Percentiles rank a stretch among this genome's conserved stretches.
Evolutionary conservation across 2,888 invertebrate genomes (phyloP).

Genomic region (Agrotis ipsilon): DNA sequence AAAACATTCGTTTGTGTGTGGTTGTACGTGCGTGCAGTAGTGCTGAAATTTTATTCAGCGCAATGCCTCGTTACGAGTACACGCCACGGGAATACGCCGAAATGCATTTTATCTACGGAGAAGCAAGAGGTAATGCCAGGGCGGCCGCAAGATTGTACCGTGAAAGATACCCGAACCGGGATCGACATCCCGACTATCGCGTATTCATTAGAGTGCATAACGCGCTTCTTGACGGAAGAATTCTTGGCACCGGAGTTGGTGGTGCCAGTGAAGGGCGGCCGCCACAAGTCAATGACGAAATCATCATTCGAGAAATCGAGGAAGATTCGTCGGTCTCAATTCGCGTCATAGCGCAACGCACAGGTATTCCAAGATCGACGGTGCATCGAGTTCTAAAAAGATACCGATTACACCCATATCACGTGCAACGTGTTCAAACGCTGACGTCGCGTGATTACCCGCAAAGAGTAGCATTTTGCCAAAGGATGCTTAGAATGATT

Average conservation of each 20-base stretch:
- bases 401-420: not conserved
- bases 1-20: no score
- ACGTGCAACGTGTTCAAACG: constrained; percentile 6
- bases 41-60: no score
- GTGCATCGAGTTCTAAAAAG: not conserved
- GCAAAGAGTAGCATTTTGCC: not conserved
- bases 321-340: not conserved
- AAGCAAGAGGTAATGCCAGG: not conserved
- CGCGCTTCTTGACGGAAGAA: not conserved
- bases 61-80: not conserved
- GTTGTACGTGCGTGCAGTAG: not conserved
- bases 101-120: not conserved
- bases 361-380: not conserved
- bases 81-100: constrained; percentile 2
- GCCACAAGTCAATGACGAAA: not conserved
- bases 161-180: not conserved
- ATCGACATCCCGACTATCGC: not conserved
- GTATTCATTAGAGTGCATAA: not conserved
- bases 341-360: not conserved
- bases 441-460: not conserved
- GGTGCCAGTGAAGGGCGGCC: not conserved
- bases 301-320: not conserved
- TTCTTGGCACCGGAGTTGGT: not conserved
- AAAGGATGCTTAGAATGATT: not conserved
- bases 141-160: not conserved